Evolutionary conservation across 2,113 vertebrate genomes (phyloP), one percentile per base, ranked within the genome.

Genomic region (Falco punctatus): DNA sequence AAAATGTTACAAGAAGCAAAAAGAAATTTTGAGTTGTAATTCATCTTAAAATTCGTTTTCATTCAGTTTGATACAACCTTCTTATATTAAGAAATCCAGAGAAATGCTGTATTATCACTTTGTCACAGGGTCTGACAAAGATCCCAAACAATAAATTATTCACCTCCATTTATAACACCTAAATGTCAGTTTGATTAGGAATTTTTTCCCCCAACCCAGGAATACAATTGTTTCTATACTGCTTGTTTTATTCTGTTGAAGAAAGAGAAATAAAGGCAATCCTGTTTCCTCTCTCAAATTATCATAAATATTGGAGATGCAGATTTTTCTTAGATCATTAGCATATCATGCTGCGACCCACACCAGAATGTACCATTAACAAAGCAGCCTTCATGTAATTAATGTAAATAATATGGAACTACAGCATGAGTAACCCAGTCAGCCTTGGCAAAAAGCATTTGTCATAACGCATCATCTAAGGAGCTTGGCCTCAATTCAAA

Each of bases 401-500:
- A 98, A 99, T 98, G 98, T 98, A 99, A 99, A 99, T 99, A 99
- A 98, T 98, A 98, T 98, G 98, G 98, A 98, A 96, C 97, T 98
- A 96, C 98, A 98, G 98, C 97, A 95, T 97, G 98, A 98, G 98
- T 97, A 98, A 98, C 98, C 98, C 98, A 98, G 98, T 98, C 98
- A 99, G 98, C 98, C 98, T 99, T 99, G 98, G 98, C 98, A 97
- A 98, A 98, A 98, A 96, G 97, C 98, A 98, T 99, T 98, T 98
- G 98, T 99, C 98, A 99, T 98, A 98, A 97, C 95, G 98, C 98
- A 98, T 98, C 98, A 98, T 98, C 98, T 97, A 96, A 98, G 98
- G 97, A 98, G 98, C 97, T 98, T 97, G 59, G 98, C 97, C 98
- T 98, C 98, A 97, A 97, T 98, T 98, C 98, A 98, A 98, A 98